Conservation (phyloP, 2,888 invertebrate genomes). For the Troides oblongomaculatus region DNA sequence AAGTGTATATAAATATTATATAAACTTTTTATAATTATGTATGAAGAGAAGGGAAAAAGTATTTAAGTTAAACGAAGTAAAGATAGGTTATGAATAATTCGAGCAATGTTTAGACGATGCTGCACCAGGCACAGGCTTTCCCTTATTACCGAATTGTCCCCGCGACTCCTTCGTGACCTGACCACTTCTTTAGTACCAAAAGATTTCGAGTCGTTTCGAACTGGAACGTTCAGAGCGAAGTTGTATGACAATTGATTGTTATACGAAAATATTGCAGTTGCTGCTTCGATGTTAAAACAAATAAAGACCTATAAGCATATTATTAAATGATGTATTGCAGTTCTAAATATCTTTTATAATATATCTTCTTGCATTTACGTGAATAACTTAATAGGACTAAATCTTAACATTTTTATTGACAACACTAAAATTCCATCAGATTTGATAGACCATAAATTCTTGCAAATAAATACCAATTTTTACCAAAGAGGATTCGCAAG, state of each 20-base stretch:
- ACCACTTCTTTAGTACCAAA: conserved; percentile 52
- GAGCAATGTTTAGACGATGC: conserved; percentile 61
- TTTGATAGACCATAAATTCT: no score
- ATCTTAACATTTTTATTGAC: no score
- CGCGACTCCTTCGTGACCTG: conserved; percentile 50
- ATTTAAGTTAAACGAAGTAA: conserved; percentile 42
- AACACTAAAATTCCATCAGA: no score
- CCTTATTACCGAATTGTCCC: conserved; percentile 71
- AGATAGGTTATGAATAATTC: conserved; percentile 69
- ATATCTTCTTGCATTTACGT: no score
- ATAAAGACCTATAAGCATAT: no score
- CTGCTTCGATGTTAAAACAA: no score
- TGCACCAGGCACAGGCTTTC: conserved; percentile 63
- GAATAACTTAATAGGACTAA: no score
- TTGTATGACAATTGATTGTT: conserved; percentile 39
- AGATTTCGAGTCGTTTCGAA: conserved; percentile 41
- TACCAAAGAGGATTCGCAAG: no score
- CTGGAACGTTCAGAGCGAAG: conserved; percentile 41
- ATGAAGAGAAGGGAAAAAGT: neutral
- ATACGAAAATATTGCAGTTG: conserved; percentile 17
- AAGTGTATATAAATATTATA: no score
- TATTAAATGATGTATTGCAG: no score
- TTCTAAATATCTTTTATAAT: no score
- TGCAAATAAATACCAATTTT: no score
- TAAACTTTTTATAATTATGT: neutral